phyloP scores from a whole-genome alignment of 2,797 vertebrate genomes.

The Orestias chungarensis region DNA sequence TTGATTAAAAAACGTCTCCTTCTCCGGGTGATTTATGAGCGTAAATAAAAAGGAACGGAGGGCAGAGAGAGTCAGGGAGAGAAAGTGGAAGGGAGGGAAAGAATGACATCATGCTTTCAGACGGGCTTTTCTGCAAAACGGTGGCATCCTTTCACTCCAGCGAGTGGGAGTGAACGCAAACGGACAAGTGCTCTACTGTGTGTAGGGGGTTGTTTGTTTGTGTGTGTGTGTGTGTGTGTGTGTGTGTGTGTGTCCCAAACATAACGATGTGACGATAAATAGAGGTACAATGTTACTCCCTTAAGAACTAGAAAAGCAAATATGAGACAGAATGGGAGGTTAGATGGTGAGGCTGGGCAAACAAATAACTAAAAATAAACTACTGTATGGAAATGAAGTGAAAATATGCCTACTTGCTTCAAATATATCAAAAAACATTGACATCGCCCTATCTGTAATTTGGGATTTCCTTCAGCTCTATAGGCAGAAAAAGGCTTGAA shows the following conservation, averaged over 20 bases:
- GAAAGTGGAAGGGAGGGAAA: constrained; percentile 26
- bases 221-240: constrained; percentile 18
- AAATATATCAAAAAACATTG: neutral
- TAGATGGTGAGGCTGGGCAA: neutral
- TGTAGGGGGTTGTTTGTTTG: constrained; percentile 20
- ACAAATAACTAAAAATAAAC: neutral
- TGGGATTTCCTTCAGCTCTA: constrained; percentile 49
- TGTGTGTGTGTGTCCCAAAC: constrained; percentile 45
- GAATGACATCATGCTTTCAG: constrained; percentile 80
- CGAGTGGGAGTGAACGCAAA: constrained; percentile 68
- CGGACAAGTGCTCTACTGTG: constrained; percentile 58
- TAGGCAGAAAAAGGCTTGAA: constrained; percentile 50
- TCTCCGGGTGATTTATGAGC: constrained; percentile 76
- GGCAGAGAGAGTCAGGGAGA: constrained; percentile 28
- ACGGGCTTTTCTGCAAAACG: constrained; percentile 49
- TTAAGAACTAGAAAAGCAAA: constrained; percentile 16
- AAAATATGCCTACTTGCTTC: constrained; percentile 3
- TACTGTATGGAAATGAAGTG: neutral
- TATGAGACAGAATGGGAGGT: constrained; percentile 10
- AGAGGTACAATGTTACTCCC: neutral
- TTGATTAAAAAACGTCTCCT: constrained; percentile 83
- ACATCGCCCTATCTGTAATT: constrained; percentile 44
- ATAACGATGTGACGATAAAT: constrained; percentile 29
- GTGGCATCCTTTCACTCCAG: constrained; percentile 55
- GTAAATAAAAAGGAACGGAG: constrained; percentile 56